Evolutionary conservation across 2,797 vertebrate species (phyloP).

Genomic region (Oreochromis grahami): DNA sequence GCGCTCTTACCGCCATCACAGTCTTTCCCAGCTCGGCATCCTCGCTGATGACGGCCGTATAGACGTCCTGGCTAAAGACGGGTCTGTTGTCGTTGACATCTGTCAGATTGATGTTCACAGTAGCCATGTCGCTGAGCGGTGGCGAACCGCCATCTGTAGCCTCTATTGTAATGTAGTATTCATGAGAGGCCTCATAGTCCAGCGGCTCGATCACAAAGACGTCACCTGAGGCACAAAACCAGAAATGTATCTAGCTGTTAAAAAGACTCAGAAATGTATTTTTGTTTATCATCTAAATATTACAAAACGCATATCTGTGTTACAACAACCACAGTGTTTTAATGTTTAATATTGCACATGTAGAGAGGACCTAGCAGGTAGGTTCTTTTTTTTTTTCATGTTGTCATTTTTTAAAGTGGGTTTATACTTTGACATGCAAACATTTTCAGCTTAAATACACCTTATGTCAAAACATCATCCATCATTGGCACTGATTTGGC

Average conservation of each 20-base stretch:
- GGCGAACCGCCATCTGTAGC: conserved; percentile 92
- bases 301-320: neutral
- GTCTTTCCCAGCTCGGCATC: conserved; percentile 86
- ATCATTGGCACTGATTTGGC: neutral
- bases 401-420: neutral
- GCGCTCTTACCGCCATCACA: conserved; percentile 78
- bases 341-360: neutral
- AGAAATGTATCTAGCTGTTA: neutral
- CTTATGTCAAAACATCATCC: neutral
- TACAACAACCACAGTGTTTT: neutral
- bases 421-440: neutral
- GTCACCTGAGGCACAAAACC: conserved; percentile 73
- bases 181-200: conserved; percentile 90
- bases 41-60: conserved; percentile 90
- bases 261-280: neutral
- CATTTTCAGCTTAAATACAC: neutral
- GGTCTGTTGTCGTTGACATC: conserved; percentile 95
- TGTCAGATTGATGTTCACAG: conserved; percentile 92
- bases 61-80: conserved; percentile 87
- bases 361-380: neutral
- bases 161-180: conserved; percentile 94
- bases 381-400: neutral
- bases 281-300: neutral
- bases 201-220: conserved; percentile 89
- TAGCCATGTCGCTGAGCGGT: conserved; percentile 89